Conservation (phyloP, 2,888 invertebrate genomes). For the Rhopalosiphum nymphaeae region DNA sequence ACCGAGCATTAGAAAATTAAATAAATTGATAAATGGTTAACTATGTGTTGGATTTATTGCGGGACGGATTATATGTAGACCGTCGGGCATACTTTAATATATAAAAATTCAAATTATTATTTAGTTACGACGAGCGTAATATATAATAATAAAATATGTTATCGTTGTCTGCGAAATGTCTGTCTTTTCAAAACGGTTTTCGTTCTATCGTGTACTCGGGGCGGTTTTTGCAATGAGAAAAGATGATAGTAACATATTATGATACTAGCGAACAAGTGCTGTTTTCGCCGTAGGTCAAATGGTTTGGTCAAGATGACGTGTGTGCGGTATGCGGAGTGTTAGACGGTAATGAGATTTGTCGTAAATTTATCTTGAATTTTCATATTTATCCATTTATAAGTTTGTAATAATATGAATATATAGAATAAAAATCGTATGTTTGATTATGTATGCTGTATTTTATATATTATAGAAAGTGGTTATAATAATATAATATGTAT, state of each 20-base stretch:
- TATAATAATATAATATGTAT: not conserved
- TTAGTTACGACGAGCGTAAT: not conserved
- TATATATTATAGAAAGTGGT: not conserved
- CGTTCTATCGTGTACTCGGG: not conserved
- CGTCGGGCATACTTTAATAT: not conserved
- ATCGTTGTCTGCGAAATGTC: not conserved
- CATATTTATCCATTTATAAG: not conserved
- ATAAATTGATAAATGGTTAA: not conserved
- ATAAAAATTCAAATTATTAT: not conserved
- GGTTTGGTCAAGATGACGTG: not conserved
- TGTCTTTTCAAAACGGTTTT: not conserved
- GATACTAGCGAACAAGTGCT: not conserved
- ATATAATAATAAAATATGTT: not conserved
- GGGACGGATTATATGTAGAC: not conserved
- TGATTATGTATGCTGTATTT: not conserved
- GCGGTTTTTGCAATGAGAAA: not conserved
- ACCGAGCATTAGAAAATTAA: too few species aligned
- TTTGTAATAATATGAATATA: not conserved
- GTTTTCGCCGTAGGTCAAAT: not conserved
- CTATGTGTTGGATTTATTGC: not conserved
- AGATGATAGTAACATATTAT: not conserved
- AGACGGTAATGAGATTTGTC: slow-evolving; percentile 37
- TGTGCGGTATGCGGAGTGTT: not conserved
- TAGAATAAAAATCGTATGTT: not conserved
- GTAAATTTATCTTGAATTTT: slow-evolving; percentile 15